These are phyloP conservation scores for Torymus aiolomorphi DNA, from an alignment of 2,888 invertebrate genomes.

Conservation along the genomic window DNA sequence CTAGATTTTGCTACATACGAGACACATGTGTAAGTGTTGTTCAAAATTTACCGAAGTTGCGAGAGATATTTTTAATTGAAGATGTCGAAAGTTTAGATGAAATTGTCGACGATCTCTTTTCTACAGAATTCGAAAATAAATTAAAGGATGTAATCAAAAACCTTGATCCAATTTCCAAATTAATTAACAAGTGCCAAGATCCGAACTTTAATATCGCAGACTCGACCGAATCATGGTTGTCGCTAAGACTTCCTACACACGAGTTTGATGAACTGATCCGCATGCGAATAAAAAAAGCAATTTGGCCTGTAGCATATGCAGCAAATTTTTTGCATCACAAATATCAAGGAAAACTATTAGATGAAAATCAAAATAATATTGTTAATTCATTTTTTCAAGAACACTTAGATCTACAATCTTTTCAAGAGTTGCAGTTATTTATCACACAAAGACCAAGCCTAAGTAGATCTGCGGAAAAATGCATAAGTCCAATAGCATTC, in stretches of 20 bases:
- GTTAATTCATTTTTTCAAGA: no score
- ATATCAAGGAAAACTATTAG: no score
- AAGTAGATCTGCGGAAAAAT: neutral
- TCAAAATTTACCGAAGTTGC: no score
- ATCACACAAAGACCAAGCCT: neutral
- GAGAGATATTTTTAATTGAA: no score
- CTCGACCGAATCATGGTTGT: conserved; percentile 23
- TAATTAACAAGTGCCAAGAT: conserved; percentile 34
- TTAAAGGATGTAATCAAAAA: conserved; percentile 4
- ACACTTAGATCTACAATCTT: neutral
- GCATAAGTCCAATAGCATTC: neutral
- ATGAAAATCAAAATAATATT: no score
- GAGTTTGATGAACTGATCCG: conserved; percentile 5
- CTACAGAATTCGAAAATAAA: conserved; percentile 3
- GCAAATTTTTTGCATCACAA: conserved; percentile 27
- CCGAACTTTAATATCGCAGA: conserved; percentile 31
- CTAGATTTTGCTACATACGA: no score
- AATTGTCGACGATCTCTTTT: neutral
- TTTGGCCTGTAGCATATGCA: neutral
- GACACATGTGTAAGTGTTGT: no score
- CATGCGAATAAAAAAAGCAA: no score
- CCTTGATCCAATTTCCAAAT: conserved; percentile 20
- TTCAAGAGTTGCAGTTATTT: neutral
- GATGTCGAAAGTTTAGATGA: neutral
- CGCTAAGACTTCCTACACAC: neutral